These are phyloP conservation scores for Macquaria australasica DNA, from an alignment of 2,113 vertebrate genomes.

Conservation along the genomic window DNA sequence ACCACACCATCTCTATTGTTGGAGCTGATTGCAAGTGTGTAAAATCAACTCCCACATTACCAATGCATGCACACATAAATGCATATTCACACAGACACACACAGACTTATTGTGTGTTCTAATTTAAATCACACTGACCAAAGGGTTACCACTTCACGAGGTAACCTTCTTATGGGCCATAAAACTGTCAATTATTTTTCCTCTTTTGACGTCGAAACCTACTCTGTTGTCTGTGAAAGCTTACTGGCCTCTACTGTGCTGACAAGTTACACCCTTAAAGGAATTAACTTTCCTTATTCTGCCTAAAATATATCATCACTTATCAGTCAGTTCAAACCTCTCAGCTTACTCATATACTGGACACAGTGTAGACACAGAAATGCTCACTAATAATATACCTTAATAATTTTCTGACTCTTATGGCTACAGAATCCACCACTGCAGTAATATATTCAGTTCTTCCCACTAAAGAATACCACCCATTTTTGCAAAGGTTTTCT, in stretches of 20 bases:
- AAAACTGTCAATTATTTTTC: background rate
- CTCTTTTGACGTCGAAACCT: background rate
- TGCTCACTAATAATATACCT: background rate
- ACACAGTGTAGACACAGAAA: background rate
- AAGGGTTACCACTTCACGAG: background rate
- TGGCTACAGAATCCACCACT: background rate
- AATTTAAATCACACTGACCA: constrained; percentile 1
- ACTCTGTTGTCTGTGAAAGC: background rate
- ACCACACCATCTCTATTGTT: background rate
- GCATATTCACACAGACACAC: background rate
- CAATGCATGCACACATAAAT: background rate
- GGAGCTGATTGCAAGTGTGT: background rate
- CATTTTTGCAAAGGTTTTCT: background rate
- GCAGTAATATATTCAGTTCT: background rate
- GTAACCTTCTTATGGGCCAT: background rate
- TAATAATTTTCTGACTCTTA: background rate
- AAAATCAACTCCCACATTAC: background rate
- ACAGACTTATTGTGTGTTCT: background rate
- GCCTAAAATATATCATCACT: background rate
- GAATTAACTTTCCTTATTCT: background rate
- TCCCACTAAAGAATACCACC: background rate
- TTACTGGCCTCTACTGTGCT: background rate
- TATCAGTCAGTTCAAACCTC: background rate
- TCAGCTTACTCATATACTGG: background rate
- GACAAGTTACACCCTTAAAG: background rate